Conservation (phyloP, 2,888 invertebrate species). For the Ochropleura leucogaster region DNA sequence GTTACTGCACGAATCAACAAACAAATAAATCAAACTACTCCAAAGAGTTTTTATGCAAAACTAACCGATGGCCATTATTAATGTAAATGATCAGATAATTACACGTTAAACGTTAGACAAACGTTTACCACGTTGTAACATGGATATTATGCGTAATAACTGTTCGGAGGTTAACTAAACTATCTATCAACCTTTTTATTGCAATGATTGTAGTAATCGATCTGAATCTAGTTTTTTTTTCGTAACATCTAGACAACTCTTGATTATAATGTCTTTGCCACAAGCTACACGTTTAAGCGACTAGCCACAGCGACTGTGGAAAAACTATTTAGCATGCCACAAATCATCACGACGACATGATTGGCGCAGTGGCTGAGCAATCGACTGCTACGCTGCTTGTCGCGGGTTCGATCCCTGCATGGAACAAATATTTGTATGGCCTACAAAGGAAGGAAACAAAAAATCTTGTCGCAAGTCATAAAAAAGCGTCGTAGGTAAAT, state of each 20-base stretch:
- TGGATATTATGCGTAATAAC: slow-evolving; percentile 49
- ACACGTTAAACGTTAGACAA: slow-evolving; percentile 48
- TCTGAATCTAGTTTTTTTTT: slow-evolving; percentile 46
- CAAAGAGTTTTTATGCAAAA: slow-evolving; percentile 57
- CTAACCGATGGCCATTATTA: slow-evolving; percentile 45
- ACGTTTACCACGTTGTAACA: slow-evolving; percentile 63
- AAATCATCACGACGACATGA: too few species aligned
- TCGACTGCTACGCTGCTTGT: too few species aligned
- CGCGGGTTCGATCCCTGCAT: too few species aligned
- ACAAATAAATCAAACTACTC: slow-evolving; percentile 49
- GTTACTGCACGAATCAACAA: slow-evolving; percentile 22
- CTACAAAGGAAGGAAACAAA: too few species aligned
- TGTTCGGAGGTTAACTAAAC: slow-evolving; percentile 41
- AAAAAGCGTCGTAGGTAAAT: not conserved
- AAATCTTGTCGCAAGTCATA: not conserved
- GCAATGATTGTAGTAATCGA: slow-evolving; percentile 48
- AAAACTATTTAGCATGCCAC: not conserved
- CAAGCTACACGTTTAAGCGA: not conserved
- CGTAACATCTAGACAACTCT: slow-evolving; percentile 23
- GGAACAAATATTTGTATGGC: too few species aligned
- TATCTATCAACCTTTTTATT: slow-evolving; percentile 47
- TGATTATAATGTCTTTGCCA: not conserved
- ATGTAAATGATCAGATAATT: slow-evolving; percentile 62
- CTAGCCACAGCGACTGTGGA: not conserved
- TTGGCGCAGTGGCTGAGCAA: too few species aligned